Conservation (phyloP, 2,113 vertebrate genomes). For the Phyllopteryx taeniolatus region DNA sequence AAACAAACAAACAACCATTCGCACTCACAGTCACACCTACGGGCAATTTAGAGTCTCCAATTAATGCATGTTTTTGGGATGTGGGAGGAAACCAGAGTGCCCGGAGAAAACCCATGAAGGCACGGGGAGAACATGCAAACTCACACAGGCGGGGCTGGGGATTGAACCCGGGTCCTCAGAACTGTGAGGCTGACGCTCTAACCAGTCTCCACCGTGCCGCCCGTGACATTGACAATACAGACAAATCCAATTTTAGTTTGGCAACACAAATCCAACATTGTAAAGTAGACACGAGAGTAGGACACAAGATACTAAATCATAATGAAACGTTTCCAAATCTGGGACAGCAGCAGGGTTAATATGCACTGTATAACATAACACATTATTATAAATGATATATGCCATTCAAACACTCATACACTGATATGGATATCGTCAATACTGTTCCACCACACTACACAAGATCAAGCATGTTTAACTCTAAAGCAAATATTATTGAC, state of each 20-base stretch:
- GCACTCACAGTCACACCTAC: too few species aligned
- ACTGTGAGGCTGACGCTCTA: too few species aligned
- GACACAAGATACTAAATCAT: conserved; percentile 1
- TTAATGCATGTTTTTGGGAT: too few species aligned
- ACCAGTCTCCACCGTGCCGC: too few species aligned
- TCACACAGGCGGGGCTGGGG: too few species aligned
- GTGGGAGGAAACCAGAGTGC: too few species aligned
- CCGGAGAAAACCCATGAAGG: too few species aligned
- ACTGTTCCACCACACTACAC: not conserved
- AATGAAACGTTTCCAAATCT: conserved; percentile 1
- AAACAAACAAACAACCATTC: too few species aligned
- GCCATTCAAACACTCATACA: not conserved
- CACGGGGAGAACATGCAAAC: too few species aligned
- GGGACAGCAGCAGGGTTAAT: not conserved
- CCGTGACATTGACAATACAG: not conserved
- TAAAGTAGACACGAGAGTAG: conserved; percentile 13
- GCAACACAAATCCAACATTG: conserved; percentile 19
- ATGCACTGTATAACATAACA: not conserved
- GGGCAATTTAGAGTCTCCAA: too few species aligned
- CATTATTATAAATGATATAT: not conserved
- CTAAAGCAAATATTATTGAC: not conserved
- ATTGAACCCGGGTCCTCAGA: too few species aligned
- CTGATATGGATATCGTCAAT: not conserved
- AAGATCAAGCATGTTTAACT: not conserved
- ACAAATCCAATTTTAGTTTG: conserved; percentile 27